These are phyloP conservation scores for Plecotus auritus DNA, from an alignment of 2,113 vertebrate species.

Conservation along the genomic window DNA sequence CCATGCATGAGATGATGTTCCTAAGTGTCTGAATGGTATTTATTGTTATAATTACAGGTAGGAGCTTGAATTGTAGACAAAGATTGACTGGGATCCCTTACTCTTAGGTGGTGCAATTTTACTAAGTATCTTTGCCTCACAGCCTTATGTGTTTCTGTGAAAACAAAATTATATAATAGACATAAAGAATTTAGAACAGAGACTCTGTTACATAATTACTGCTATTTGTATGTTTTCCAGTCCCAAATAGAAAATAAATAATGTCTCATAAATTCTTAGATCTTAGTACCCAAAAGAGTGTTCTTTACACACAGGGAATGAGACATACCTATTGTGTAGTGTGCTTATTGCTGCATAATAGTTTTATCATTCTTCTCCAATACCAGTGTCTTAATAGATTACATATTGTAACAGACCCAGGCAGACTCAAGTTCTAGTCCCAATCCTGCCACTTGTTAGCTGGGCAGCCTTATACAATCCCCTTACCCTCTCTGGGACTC, in stretches of 20 bases:
- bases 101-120: neutral
- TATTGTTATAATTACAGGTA: neutral
- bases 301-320: neutral
- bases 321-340: neutral
- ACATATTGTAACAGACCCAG: neutral
- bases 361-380: neutral
- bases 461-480: neutral
- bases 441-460: neutral
- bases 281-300: neutral
- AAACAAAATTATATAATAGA: slow-evolving; percentile 11
- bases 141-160: neutral
- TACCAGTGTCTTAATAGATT: neutral
- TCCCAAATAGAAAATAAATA: neutral
- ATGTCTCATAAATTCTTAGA: neutral
- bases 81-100: neutral
- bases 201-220: neutral
- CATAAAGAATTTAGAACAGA: neutral
- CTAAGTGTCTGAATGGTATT: neutral
- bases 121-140: neutral
- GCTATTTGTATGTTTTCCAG: neutral
- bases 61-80: neutral
- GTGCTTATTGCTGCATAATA: neutral
- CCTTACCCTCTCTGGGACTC: neutral
- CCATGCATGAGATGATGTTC: neutral
- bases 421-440: neutral